These are phyloP conservation scores for Cylloceria caligata DNA, from an alignment of 2,888 invertebrate species.

Conservation along the genomic window DNA sequence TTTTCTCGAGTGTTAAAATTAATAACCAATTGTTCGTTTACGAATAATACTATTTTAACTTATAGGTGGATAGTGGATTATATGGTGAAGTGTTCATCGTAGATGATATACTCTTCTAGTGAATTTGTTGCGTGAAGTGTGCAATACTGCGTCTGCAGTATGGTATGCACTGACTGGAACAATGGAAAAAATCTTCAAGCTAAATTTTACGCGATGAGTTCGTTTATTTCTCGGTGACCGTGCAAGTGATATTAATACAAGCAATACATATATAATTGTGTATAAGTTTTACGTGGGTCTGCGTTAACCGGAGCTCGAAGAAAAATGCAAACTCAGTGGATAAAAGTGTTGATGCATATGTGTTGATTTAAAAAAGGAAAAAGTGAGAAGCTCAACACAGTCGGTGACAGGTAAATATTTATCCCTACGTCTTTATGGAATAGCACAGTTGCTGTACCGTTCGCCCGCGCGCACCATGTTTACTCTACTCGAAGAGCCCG, in stretches of 20 bases:
- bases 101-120: too few relatives aligned
- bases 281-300: neutral
- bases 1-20: too few relatives aligned
- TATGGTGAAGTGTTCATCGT: too few relatives aligned
- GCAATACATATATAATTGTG: neutral
- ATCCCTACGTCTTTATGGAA: constrained; percentile 65
- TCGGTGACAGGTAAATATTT: constrained; percentile 82
- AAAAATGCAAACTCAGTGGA: constrained; percentile 53
- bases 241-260: constrained; percentile 30
- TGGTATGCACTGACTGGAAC: constrained; percentile 26
- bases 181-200: neutral
- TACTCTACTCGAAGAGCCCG: constrained; percentile 29
- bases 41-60: too few relatives aligned
- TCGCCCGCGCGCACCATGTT: constrained; percentile 47
- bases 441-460: constrained; percentile 54
- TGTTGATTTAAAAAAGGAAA: constrained; percentile 58
- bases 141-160: constrained; percentile 18
- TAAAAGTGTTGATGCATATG: constrained; percentile 61
- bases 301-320: neutral
- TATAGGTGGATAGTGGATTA: too few relatives aligned
- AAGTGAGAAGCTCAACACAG: constrained; percentile 43
- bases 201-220: constrained; percentile 16
- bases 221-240: constrained; percentile 10
- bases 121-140: too few relatives aligned
- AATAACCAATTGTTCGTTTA: too few relatives aligned